These are phyloP conservation scores for Melanotaenia duboulayi DNA, from an alignment of 2,113 vertebrate species.

Conservation along the genomic window DNA sequence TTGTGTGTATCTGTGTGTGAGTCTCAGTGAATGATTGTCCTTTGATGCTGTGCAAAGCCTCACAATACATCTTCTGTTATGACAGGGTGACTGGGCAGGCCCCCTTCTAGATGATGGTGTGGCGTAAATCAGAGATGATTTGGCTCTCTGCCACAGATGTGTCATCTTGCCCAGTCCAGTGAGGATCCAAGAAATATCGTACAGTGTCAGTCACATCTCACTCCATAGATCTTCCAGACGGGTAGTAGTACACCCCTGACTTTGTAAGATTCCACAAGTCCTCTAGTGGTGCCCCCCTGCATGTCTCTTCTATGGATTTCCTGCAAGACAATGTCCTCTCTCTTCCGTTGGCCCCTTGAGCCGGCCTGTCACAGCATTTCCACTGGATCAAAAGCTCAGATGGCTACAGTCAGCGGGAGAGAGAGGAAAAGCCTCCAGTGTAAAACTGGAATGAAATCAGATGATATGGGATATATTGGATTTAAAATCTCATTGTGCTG, in stretches of 20 bases:
- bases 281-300: constrained; percentile 39
- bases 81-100: constrained; percentile 57
- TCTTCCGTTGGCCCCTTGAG: constrained; percentile 57
- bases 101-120: constrained; percentile 38
- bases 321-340: constrained; percentile 60
- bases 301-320: constrained; percentile 54
- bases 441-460: constrained; percentile 51
- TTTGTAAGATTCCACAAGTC: constrained; percentile 44
- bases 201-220: constrained; percentile 64
- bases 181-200: constrained; percentile 63
- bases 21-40: constrained; percentile 59
- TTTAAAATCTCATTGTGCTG: constrained; percentile 55
- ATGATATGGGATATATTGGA: constrained; percentile 46
- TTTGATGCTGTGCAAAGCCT: constrained; percentile 62
- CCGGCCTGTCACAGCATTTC: constrained; percentile 60
- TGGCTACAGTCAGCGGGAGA: constrained; percentile 61
- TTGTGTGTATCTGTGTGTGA: constrained; percentile 22
- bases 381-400: constrained; percentile 68
- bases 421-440: constrained; percentile 40
- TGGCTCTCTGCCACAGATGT: constrained; percentile 74
- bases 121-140: constrained; percentile 76
- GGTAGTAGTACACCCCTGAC: constrained; percentile 40
- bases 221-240: constrained; percentile 50
- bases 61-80: constrained; percentile 70
- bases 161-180: constrained; percentile 58